A percentile compares a stretch with the other conserved stretches of the same genome.
Evolutionary conservation across 2,888 invertebrate species (phyloP).

Genomic region (Drosophila macrospina): DNA sequence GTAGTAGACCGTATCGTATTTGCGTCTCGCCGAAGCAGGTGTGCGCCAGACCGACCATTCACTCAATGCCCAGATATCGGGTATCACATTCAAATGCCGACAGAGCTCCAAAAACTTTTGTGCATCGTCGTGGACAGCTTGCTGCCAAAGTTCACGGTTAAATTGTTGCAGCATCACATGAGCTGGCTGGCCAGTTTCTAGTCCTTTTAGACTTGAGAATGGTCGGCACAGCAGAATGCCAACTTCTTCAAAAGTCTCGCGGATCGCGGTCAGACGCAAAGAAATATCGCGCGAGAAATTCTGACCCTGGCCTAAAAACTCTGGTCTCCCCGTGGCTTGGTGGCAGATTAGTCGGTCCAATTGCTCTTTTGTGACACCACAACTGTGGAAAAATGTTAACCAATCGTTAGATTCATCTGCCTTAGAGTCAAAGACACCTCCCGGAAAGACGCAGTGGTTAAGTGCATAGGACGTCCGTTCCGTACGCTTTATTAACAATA

Average conservation of each 20-base stretch:
- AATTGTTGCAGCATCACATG: slow-evolving; percentile 85
- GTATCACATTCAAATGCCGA: slow-evolving; percentile 88
- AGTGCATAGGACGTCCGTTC: slow-evolving; percentile 90
- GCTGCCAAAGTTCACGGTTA: slow-evolving; percentile 88
- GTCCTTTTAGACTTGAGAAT: slow-evolving; percentile 83
- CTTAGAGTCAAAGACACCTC: slow-evolving; percentile 89
- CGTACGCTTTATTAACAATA: slow-evolving; percentile 88
- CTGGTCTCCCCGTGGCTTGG: slow-evolving; percentile 70
- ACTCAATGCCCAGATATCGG: slow-evolving; percentile 92
- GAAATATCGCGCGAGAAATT: slow-evolving; percentile 88
- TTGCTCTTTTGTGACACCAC: slow-evolving; percentile 87
- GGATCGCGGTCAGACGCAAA: slow-evolving; percentile 92
- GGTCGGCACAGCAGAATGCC: slow-evolving; percentile 90
- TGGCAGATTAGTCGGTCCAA: slow-evolving; percentile 83
- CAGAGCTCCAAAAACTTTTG: slow-evolving; percentile 89
- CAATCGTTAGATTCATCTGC: slow-evolving; percentile 90
- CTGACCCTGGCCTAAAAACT: slow-evolving; percentile 84
- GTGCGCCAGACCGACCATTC: slow-evolving; percentile 96
- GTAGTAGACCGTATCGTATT: slow-evolving; percentile 78
- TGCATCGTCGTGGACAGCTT: slow-evolving; percentile 84
- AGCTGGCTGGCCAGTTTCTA: slow-evolving; percentile 69
- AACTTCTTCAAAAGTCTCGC: slow-evolving; percentile 96
- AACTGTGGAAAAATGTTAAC: slow-evolving; percentile 88
- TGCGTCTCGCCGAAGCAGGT: slow-evolving; percentile 86
- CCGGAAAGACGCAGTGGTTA: slow-evolving; percentile 94